Evolutionary conservation across 2,113 vertebrate genomes (phyloP), one percentile per base, ranked within the genome.

Genomic region (Gnathonemus longibarbis): DNA sequence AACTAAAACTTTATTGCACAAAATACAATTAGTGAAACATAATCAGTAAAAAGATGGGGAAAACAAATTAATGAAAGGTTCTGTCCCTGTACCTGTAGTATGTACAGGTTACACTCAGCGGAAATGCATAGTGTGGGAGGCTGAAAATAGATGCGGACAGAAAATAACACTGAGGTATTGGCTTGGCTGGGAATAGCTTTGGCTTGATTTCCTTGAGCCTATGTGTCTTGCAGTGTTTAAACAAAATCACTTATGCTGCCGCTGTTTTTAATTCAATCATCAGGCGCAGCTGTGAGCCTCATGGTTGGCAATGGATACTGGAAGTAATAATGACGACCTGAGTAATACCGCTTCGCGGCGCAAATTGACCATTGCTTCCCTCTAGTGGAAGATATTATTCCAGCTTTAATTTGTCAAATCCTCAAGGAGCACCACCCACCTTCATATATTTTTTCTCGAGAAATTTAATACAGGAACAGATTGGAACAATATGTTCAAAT

Each of bases 311-410:
- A 27, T 58, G 17, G 49, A 50, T n/a, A 74, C 74, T 39, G 88
- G 88, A 42, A 53, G 70, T 17, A 74, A 87, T 87, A 80, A 80
- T 84, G 35, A 46, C 87, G 88, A 89, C 42, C 89, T 66, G 15
- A 87, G 53, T 49, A 53, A 3, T 88, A 85, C 48, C 31, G 19
- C 19, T 53, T 52, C 87, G 53, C 77, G 58, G 52, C 31, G 45
- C 90, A 84, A 89, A 58, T 70, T 92, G 91, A 91, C 89, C 90
- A 90, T 83, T 89, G 91, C 53, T 89, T 91, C 94, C 94, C 93
- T 88, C 93, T 94, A 89, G 93, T 95, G 95, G 94, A 90, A 89
- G 53, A 84, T 42, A 56, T 53, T 88, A 31, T 58, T 7, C 48
- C 49, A 8, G n/a, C 84, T 39, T 70, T 89, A 42, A 83, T 52